A percentile compares a stretch with the other conserved stretches of the same genome.
Conservation (phyloP, 2,888 invertebrate species). For the Limenitis camilla region DNA sequence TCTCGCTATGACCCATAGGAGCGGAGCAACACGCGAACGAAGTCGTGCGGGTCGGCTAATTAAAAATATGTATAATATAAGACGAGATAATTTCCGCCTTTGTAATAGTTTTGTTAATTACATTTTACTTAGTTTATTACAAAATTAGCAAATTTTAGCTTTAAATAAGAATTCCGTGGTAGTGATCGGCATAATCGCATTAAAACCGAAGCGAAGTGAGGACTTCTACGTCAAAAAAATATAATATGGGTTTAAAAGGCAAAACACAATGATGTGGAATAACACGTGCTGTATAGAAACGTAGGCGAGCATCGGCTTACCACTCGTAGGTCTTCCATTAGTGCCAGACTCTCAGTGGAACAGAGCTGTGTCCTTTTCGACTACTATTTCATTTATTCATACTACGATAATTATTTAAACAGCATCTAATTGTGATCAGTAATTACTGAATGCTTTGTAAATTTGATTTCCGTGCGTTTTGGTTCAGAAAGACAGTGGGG, state of each 20-base stretch:
- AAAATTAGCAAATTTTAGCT: no score
- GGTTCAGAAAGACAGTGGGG: conserved; percentile 31
- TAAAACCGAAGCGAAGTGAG: no score
- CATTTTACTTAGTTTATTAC: no score
- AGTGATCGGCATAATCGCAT: no score
- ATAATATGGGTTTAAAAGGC: background rate
- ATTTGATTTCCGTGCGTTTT: conserved; percentile 5
- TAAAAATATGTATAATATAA: no score
- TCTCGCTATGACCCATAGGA: no score
- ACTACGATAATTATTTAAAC: conserved; percentile 13
- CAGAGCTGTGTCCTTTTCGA: conserved; percentile 32
- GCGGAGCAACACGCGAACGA: no score
- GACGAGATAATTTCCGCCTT: no score
- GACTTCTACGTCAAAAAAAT: background rate
- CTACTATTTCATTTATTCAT: conserved; percentile 12
- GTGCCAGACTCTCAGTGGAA: conserved; percentile 44
- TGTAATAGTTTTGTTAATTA: no score
- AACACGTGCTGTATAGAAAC: conserved; percentile 3
- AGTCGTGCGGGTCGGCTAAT: no score
- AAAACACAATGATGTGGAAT: background rate
- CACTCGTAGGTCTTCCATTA: conserved; percentile 63
- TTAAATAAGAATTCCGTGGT: no score
- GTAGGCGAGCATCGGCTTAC: conserved; percentile 15
- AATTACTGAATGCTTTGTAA: conserved; percentile 10
- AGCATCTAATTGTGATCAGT: background rate